Evolutionary conservation across 2,888 invertebrate genomes (phyloP), one percentile per base, ranked within the genome.

Genomic region (Plagodis dolabraria): DNA sequence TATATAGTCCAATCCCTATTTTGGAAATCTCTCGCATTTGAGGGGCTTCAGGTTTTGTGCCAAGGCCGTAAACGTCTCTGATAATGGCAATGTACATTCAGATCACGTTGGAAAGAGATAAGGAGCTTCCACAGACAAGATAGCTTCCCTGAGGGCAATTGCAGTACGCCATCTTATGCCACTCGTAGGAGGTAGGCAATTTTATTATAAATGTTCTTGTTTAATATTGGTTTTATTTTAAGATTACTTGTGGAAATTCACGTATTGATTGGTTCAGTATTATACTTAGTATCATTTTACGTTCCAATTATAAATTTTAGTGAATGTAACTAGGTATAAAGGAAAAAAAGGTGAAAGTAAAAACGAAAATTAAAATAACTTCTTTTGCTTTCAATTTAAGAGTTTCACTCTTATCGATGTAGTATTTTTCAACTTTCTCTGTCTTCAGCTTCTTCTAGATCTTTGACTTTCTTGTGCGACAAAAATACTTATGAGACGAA

Each of bases 21-120:
- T 38, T 22, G 22, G 22, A 22, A 22, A 22, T 22, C 22, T 22
- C 40, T 40, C 12, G 12, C 43, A 12, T 12, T 43, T 42, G 42
- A 42, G 6, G 10, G 42, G 36, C 9, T n/a, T 9, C 22, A 50
- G 33, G 53, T 57, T 58, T 58, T 58, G 52, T 46, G 45, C 50
- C 49, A 46, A 36, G 46, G 46, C 48, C 48, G 36, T 50, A 36
- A 54, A 40, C 43, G 36, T 50, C 43, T 51, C 43, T 47, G 43
- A 54, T 60, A 60, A 54, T 51, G 47, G 38, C 36, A 34, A 43
- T 54, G 49, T 53, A 46, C 53, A 61, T 57, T 57, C 57, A 34
- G 60, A 57, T 61, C 60, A 61, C 60, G 60, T 61, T 53, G 44
- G 33, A 47, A 43, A 56, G 49, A 61, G 56, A 61, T 57, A 61